Evolutionary conservation across 2,113 vertebrate species (phyloP).

Genomic region (Pachycephala philippinensis): DNA sequence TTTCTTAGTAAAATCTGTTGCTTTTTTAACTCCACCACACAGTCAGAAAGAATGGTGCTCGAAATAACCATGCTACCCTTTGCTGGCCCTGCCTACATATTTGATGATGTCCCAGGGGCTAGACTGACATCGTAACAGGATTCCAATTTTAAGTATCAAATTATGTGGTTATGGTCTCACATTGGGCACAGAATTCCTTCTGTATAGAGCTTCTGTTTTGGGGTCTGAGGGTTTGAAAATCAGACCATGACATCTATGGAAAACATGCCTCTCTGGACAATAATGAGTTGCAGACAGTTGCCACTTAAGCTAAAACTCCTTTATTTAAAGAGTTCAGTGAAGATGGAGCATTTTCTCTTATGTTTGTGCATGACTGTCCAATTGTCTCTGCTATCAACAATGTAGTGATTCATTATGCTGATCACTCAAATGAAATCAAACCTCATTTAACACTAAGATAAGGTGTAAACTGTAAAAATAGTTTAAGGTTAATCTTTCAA

Average conservation of each 20-base stretch:
- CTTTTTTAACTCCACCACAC: background rate
- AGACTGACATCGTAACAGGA: background rate
- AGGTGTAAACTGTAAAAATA: background rate
- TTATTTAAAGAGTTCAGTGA: background rate
- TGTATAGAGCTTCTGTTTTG: background rate
- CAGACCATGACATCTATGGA: background rate
- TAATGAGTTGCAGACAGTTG: background rate
- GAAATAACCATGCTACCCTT: background rate
- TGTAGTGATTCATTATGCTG: background rate
- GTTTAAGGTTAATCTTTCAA: conserved; percentile 27
- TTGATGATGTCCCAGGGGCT: background rate
- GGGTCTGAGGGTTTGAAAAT: background rate
- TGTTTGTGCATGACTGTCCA: background rate
- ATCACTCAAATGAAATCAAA: background rate
- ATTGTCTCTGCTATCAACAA: background rate
- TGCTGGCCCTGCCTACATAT: background rate
- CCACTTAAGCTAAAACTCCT: background rate
- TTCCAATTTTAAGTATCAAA: background rate
- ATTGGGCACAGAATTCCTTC: background rate
- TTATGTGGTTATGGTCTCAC: background rate
- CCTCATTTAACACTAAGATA: background rate
- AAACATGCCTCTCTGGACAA: background rate
- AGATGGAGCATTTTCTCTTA: background rate
- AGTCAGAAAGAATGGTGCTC: background rate
- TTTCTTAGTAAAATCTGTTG: background rate